Evolutionary conservation across 2,113 vertebrate genomes (phyloP).

Genomic region (Daubentonia madagascariensis): DNA sequence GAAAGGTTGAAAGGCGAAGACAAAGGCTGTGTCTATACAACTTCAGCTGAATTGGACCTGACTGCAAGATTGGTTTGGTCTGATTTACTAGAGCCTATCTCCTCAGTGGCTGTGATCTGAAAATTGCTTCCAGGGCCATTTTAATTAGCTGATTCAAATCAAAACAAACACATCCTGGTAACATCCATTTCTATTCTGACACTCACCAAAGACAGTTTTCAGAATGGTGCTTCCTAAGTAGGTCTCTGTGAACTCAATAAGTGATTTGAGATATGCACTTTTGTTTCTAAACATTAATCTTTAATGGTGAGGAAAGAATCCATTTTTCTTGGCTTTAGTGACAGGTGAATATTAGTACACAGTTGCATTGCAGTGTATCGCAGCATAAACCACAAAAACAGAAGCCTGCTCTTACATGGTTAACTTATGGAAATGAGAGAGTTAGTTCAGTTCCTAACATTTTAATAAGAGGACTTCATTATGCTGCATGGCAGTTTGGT

Average conservation of each 20-base stretch:
- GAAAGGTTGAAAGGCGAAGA: not conserved
- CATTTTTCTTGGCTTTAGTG: slow-evolving; percentile 11
- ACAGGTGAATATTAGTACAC: not conserved
- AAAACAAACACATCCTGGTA: slow-evolving; percentile 37
- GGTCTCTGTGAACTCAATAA: not conserved
- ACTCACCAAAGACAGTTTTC: not conserved
- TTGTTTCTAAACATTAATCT: slow-evolving; percentile 49
- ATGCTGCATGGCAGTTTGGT: not conserved
- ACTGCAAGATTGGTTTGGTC: not conserved
- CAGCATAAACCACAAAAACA: not conserved
- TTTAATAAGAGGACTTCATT: slow-evolving; percentile 54
- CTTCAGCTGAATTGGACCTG: slow-evolving; percentile 18
- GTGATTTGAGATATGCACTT: not conserved
- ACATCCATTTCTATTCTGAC: not conserved
- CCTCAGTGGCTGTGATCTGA: slow-evolving; percentile 21
- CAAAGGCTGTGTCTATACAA: not conserved
- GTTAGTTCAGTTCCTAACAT: not conserved
- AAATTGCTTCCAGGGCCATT: slow-evolving; percentile 57
- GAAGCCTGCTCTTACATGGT: not conserved
- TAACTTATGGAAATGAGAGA: slow-evolving; percentile 2
- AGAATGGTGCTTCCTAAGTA: not conserved
- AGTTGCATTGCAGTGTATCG: not conserved
- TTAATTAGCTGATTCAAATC: slow-evolving; percentile 66
- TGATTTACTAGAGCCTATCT: slow-evolving; percentile 35
- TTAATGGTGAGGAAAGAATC: slow-evolving; percentile 26